Conservation (phyloP, 2,888 invertebrate genomes). For the Miltochrista miniata region DNA sequence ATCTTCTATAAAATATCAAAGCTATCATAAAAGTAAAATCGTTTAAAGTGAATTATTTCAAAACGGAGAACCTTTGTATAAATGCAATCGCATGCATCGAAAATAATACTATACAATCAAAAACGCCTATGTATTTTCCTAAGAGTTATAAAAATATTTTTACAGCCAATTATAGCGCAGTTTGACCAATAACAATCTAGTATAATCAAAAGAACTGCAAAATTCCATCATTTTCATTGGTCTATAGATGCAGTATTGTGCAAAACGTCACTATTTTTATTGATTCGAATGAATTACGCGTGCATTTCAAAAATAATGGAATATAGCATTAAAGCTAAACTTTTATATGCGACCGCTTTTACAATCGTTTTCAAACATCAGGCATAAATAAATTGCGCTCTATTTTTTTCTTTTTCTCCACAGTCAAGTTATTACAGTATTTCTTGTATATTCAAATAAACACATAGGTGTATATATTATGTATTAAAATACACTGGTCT, state of each 20-base stretch:
- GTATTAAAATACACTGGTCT: no score
- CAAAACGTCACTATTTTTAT: neutral
- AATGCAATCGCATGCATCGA: no score
- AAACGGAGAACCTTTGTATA: no score
- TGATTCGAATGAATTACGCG: neutral
- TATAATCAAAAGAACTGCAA: neutral
- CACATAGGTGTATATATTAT: no score
- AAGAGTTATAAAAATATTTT: no score
- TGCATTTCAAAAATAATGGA: neutral
- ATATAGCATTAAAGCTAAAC: neutral
- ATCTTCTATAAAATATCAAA: no score
- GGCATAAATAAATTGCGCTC: neutral
- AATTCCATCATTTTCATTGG: conserved; percentile 3
- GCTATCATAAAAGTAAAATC: no score
- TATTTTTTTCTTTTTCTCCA: neutral
- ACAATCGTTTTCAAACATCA: neutral
- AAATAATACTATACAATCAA: no score
- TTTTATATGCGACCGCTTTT: neutral
- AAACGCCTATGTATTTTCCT: no score
- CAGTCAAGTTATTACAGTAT: no score
- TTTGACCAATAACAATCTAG: neutral
- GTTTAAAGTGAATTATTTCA: no score
- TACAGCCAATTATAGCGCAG: neutral
- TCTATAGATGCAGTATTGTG: neutral
- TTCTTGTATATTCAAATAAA: no score